Base-by-base conservation (phyloP, 92 coral and sea anemone genomes). In the Zoanthus sansibaricus region DNA sequence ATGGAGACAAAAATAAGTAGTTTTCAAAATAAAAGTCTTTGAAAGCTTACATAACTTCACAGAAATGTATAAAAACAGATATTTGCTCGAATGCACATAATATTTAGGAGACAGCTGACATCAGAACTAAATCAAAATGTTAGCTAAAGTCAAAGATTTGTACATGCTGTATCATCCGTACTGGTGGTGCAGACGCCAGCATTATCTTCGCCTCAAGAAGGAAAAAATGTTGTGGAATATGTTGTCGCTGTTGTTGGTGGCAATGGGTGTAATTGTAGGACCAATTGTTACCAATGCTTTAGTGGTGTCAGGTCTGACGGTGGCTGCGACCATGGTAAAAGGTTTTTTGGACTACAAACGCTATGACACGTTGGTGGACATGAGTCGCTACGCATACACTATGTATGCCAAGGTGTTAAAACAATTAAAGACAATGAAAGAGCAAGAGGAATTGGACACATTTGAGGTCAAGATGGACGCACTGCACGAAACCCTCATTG, bases 321-420 rank as follows among this genome's bases (percentile, higher is more conserved):
- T 18, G 37, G 73, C 37, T 18, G 73, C 42, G 18, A 68, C 73
- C 7, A 68, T 68, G 73, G 42, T 68, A 20, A 68, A 68, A 30
- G 73, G 37, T 20, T 68, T 20, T 68, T 30, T 68, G 37, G 73
- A 68, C 18, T 68, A 20, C 44, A 68, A 68, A 68, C 73, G 73
- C 42, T 68, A 5, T 42, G 73, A 68, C 73, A 68, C 73, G 8
- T 30, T 68, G 37, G 73, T 68, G 44, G 73, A 68, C 73, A 68
- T 68, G 73, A 68, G 73, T 68, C 73, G 46, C 3, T 86, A 72
- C 21, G 88, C 88, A 2, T 75, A 75, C 61, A 75, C 75, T 9
- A 86, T 78, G 7, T 62, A 86, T 56, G 83, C 66, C 78, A 77
- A 86, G 71, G 71, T 76, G 5, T 52, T 86, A 68, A 77, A n/a